phyloP scores from a whole-genome alignment of 2,888 invertebrate genomes.

The Corythucha ciliata region DNA sequence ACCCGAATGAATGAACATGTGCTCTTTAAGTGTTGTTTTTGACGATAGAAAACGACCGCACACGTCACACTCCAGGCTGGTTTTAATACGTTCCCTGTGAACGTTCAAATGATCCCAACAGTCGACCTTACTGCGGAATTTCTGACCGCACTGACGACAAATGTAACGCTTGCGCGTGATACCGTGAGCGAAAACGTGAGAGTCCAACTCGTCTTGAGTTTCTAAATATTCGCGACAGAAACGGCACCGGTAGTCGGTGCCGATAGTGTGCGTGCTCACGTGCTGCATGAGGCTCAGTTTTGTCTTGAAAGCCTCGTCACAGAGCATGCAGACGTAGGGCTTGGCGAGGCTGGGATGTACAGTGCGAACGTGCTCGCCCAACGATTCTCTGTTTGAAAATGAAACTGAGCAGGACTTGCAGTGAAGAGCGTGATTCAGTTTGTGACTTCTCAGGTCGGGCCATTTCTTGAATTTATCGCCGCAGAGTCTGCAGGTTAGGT shows the following conservation, averaged over 20 bases:
- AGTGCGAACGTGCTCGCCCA: too few species aligned
- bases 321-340: constrained; percentile 41
- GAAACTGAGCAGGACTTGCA: too few species aligned
- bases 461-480: constrained; percentile 3
- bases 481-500: too few species aligned
- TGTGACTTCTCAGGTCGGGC: background rate
- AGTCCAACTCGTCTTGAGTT: constrained; percentile 24
- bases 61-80: constrained; percentile 25
- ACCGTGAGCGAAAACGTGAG: constrained; percentile 24
- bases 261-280: constrained; percentile 20
- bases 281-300: constrained; percentile 19
- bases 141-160: constrained; percentile 38
- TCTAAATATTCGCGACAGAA: constrained; percentile 22
- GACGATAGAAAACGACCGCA: constrained; percentile 32
- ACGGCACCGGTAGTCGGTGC: constrained; percentile 21
- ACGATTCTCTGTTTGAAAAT: too few species aligned
- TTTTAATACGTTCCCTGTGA: constrained; percentile 24
- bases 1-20: constrained; percentile 33
- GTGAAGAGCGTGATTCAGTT: constrained; percentile 33
- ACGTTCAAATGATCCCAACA: constrained; percentile 33
- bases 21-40: constrained; percentile 31
- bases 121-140: constrained; percentile 35
- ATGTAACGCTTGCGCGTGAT: constrained; percentile 22
- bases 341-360: too few species aligned
- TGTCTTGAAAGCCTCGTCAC: constrained; percentile 39